phyloP scores from a whole-genome alignment of 1,140 invertebrate genomes.

The Drosophila saltans region DNA sequence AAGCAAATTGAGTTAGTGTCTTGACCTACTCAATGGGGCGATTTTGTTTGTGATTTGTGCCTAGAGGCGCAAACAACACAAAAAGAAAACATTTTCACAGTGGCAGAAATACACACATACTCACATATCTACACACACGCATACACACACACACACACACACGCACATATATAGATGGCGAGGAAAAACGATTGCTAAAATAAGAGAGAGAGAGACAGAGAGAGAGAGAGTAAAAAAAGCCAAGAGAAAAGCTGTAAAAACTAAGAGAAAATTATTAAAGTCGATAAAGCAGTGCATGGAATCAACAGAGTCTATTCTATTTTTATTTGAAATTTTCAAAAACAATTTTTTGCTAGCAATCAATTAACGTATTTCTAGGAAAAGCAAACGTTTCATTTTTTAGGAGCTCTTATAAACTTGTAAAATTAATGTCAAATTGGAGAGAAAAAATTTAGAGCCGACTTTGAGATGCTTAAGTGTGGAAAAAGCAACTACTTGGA shows the following conservation, averaged over 20 bases:
- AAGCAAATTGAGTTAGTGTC: conserved; percentile 66
- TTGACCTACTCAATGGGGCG: conserved; percentile 68
- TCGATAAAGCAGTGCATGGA: conserved; percentile 59
- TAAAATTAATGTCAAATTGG: conserved; percentile 39
- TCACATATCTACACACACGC: background rate
- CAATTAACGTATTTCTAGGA: background rate
- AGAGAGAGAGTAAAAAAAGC: conserved; percentile 3
- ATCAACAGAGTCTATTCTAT: conserved; percentile 1
- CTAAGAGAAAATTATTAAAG: conserved; percentile 34
- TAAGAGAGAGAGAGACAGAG: conserved; percentile 18
- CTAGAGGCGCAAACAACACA: conserved; percentile 25
- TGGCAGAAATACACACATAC: background rate
- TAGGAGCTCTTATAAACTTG: conserved; percentile 34
- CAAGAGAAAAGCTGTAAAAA: conserved; percentile 19
- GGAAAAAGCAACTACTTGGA: too few relatives aligned
- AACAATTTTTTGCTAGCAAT: background rate
- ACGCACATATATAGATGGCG: background rate
- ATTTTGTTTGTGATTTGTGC: conserved; percentile 60
- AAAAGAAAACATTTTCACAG: conserved; percentile 37
- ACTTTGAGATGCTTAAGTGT: background rate
- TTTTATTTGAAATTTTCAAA: background rate
- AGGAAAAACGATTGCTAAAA: conserved; percentile 22
- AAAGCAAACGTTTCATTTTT: background rate
- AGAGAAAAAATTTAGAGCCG: background rate
- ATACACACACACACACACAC: background rate